These are phyloP conservation scores for Listrodromus nycthemerus DNA, from an alignment of 2,888 invertebrate species.

Conservation along the genomic window DNA sequence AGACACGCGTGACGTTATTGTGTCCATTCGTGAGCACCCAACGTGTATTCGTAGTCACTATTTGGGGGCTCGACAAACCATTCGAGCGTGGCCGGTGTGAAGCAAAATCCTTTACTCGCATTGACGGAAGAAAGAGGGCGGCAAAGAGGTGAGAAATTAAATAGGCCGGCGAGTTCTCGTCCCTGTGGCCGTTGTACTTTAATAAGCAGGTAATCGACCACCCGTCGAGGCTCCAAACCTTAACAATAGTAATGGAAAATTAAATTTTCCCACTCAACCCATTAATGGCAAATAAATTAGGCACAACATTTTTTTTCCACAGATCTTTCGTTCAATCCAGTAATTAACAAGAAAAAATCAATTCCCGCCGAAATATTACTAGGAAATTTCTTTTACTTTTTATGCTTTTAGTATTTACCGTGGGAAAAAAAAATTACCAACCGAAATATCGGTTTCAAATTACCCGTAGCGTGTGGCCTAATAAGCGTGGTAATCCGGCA, in stretches of 20 bases:
- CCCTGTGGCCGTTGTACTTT: conserved; percentile 76
- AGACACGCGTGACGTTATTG: conserved; percentile 60
- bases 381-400: background rate
- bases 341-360: background rate
- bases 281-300: background rate
- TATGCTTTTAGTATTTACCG: background rate
- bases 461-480: conserved; percentile 51
- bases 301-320: background rate
- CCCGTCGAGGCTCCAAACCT: conserved; percentile 62
- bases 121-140: conserved; percentile 49
- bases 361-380: background rate
- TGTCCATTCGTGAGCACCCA: background rate
- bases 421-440: background rate
- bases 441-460: conserved; percentile 55
- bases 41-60: conserved; percentile 14
- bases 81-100: conserved; percentile 43
- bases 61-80: conserved; percentile 29
- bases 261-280: conserved; percentile 26
- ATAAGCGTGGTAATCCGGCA: conserved; percentile 67
- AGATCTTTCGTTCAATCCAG: background rate
- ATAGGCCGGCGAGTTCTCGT: conserved; percentile 54
- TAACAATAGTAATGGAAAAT: conserved; percentile 54
- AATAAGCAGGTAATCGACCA: conserved; percentile 80
- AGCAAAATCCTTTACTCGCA: conserved; percentile 6
- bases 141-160: conserved; percentile 62